Conservation (phyloP, 92 coral and sea anemone species). For the Heteractis magnifica region DNA sequence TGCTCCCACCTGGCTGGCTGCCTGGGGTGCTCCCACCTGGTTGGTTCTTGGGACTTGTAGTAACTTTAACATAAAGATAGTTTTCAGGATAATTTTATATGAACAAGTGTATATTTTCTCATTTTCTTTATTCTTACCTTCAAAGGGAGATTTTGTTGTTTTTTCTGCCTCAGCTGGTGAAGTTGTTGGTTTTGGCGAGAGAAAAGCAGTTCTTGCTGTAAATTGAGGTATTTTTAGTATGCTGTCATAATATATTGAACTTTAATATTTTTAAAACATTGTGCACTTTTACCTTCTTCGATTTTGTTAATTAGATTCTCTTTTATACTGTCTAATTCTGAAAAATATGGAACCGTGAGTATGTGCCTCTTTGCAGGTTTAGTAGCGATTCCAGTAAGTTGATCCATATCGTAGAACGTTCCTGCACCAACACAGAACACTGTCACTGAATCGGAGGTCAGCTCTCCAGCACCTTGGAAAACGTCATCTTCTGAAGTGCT, state of each 20-base stretch:
- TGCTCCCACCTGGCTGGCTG: neutral
- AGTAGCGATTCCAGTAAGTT: slow-evolving; percentile 68
- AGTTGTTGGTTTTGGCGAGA: slow-evolving; percentile 32
- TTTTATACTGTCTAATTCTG: slow-evolving; percentile 27
- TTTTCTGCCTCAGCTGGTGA: slow-evolving; percentile 7
- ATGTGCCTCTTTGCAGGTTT: slow-evolving; percentile 46
- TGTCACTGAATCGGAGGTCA: slow-evolving; percentile 58
- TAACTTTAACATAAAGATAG: neutral
- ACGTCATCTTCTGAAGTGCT: slow-evolving; percentile 84
- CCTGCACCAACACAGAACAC: slow-evolving; percentile 74
- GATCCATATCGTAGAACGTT: slow-evolving; percentile 48
- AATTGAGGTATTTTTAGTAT: neutral
- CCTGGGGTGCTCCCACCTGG: slow-evolving; percentile 6
- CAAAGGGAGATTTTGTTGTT: slow-evolving; percentile 27
- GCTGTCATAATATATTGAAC: neutral
- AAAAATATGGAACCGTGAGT: slow-evolving; percentile 43
- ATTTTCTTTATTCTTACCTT: neutral
- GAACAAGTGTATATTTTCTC: neutral
- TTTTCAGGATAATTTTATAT: no score
- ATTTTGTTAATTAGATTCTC: slow-evolving; percentile 58
- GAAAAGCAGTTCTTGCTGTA: slow-evolving; percentile 33
- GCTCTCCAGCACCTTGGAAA: slow-evolving; percentile 57
- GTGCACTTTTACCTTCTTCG: slow-evolving; percentile 57
- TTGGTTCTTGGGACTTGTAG: neutral
- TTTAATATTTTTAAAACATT: neutral